Evolutionary conservation across 2,888 invertebrate genomes (phyloP).

Genomic region (Teinopalpus imperialis): DNA sequence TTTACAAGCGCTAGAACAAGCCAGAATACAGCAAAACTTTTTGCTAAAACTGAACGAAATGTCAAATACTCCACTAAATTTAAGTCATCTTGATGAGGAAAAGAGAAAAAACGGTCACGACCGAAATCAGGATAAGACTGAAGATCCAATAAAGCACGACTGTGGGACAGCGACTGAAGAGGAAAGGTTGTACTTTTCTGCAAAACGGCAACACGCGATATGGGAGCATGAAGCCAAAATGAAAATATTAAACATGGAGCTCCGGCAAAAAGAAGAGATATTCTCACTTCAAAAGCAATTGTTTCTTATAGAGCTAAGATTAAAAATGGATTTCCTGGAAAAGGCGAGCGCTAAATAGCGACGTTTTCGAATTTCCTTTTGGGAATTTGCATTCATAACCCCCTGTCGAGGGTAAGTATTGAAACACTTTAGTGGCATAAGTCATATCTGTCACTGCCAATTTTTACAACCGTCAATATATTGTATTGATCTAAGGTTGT

Average conservation of each 20-base stretch:
- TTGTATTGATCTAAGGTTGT: constrained; percentile 7
- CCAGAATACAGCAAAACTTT: constrained; percentile 67
- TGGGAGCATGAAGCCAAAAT: constrained; percentile 79
- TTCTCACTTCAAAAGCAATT: constrained; percentile 76
- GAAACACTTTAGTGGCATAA: constrained; percentile 10
- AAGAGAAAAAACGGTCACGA: constrained; percentile 54
- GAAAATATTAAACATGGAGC: constrained; percentile 76
- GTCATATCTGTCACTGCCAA: constrained; percentile 19
- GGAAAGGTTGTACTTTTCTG: constrained; percentile 66
- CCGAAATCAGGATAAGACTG: constrained; percentile 39
- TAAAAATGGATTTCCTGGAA: constrained; percentile 79
- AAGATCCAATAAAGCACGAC: constrained; percentile 53
- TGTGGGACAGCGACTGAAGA: constrained; percentile 61
- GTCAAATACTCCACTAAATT: constrained; percentile 70
- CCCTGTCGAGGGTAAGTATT: background rate
- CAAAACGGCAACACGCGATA: constrained; percentile 72
- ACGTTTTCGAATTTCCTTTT: background rate
- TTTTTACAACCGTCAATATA: constrained; percentile 5
- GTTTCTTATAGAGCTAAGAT: constrained; percentile 69
- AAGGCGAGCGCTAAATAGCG: constrained; percentile 69
- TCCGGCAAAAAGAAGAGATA: constrained; percentile 74
- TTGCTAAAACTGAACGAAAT: constrained; percentile 68
- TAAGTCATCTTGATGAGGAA: constrained; percentile 68
- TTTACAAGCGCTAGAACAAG: constrained; percentile 68
- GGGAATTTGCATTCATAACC: background rate